A percentile compares a stretch with the other conserved stretches of the same genome.
Conservation (phyloP, 2,113 vertebrate genomes). For the Ibidorhyncha struthersii region DNA sequence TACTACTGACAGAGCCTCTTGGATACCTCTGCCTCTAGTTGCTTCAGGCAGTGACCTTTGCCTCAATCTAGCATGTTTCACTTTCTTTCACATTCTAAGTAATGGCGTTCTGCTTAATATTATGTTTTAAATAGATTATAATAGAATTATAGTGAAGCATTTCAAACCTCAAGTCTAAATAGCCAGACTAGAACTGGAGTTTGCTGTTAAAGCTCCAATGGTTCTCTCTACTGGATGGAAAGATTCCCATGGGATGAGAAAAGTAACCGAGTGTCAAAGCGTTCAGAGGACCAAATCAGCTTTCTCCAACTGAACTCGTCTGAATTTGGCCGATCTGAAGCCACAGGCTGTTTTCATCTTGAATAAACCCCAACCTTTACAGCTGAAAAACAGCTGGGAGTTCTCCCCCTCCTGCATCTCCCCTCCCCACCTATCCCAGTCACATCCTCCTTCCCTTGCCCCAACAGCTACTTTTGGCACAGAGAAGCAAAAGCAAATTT, state of each 20-base stretch:
- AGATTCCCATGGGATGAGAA: not conserved
- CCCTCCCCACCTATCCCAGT: not conserved
- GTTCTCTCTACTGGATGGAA: not conserved
- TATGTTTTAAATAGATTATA: not conserved
- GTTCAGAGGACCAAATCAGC: not conserved
- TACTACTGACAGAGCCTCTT: not conserved
- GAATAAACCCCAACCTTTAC: not conserved
- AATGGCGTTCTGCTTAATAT: not conserved
- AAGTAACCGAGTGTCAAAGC: not conserved
- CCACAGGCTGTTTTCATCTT: not conserved
- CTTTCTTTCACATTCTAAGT: not conserved
- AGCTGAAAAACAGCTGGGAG: accelerated
- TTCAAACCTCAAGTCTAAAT: not conserved
- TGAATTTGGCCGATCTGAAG: not conserved
- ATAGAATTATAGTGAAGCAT: not conserved
- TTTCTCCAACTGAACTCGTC: not conserved
- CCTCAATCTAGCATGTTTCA: not conserved
- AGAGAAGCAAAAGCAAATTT: not conserved
- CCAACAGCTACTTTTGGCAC: not conserved
- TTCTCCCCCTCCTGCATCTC: not conserved
- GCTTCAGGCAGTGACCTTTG: not conserved
- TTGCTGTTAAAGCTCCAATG: not conserved
- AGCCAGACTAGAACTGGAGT: not conserved
- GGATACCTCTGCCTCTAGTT: not conserved
- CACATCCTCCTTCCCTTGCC: not conserved